Percentiles rank a stretch among this genome's conserved stretches.
These are phyloP conservation scores for Tretioscincus oriximinensis DNA, from an alignment of 2,113 vertebrate species.

Conservation along the genomic window DNA sequence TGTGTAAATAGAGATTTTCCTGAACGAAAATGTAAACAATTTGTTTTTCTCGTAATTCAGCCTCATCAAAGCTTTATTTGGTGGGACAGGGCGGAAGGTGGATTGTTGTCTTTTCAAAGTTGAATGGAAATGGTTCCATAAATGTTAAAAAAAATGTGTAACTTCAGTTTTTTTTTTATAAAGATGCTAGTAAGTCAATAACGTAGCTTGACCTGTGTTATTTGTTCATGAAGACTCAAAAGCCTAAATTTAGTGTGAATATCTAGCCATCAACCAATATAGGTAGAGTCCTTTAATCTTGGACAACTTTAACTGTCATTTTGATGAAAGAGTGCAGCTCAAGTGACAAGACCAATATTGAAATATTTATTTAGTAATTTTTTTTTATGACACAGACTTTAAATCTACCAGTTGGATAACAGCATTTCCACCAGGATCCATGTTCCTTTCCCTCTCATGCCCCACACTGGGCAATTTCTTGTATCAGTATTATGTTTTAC, in stretches of 20 bases:
- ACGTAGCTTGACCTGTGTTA: constrained; percentile 78
- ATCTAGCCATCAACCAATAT: constrained; percentile 46
- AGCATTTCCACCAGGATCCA: constrained; percentile 28
- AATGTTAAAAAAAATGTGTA: constrained; percentile 74
- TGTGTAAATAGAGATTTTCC: constrained; percentile 74
- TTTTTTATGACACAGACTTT: constrained; percentile 32
- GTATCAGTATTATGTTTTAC: constrained; percentile 1
- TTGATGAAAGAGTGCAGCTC: constrained; percentile 45
- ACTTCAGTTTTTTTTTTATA: constrained; percentile 81
- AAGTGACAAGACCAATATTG: constrained; percentile 35
- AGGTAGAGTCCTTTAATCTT: constrained; percentile 68
- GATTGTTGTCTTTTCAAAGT: constrained; percentile 72
- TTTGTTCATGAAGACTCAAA: constrained; percentile 73
- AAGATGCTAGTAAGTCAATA: constrained; percentile 83
- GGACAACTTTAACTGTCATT: constrained; percentile 41
- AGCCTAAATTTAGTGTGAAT: constrained; percentile 51
- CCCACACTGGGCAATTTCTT: constrained; percentile 15
- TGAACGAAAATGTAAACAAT: constrained; percentile 59
- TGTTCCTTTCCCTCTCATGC: neutral
- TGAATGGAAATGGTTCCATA: constrained; percentile 70
- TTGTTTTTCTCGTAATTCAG: constrained; percentile 67
- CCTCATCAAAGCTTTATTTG: constrained; percentile 69
- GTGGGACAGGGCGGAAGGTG: constrained; percentile 52
- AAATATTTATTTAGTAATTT: constrained; percentile 17
- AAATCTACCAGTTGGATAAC: constrained; percentile 23